These are phyloP conservation scores for Sebastes hubbsi DNA, from an alignment of 2,797 vertebrate species.

Conservation along the genomic window DNA sequence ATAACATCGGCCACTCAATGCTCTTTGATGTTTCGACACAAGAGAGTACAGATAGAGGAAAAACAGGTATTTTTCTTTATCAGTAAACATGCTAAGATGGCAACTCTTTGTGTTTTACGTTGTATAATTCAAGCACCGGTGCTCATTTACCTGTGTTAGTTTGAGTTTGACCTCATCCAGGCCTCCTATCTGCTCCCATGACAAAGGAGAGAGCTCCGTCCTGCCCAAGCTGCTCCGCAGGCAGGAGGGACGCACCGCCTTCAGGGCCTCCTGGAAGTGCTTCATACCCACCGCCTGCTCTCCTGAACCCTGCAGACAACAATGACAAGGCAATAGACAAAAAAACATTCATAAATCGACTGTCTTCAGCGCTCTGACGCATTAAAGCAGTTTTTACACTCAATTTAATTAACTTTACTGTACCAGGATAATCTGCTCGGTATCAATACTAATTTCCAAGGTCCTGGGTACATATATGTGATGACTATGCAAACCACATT, in stretches of 20 bases:
- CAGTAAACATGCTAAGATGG: neutral
- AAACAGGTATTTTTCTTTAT: neutral
- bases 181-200: constrained; percentile 94
- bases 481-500: neutral
- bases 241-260: constrained; percentile 88
- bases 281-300: constrained; percentile 72
- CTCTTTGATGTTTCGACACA: constrained; percentile 69
- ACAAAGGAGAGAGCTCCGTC: constrained; percentile 85
- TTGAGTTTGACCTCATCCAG: constrained; percentile 92
- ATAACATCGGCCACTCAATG: constrained; percentile 94
- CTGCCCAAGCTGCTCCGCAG: constrained; percentile 87
- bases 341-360: neutral
- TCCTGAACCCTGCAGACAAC: constrained; percentile 75
- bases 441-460: neutral
- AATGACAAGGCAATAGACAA: neutral
- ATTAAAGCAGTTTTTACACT: neutral
- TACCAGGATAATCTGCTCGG: neutral
- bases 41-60: neutral
- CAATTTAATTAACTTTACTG: neutral
- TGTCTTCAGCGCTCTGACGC: neutral
- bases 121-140: neutral
- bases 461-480: neutral
- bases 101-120: neutral
- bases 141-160: constrained; percentile 87
- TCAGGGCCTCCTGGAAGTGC: constrained; percentile 89